Base-by-base conservation (phyloP, 1,140 invertebrate genomes). In the Listronotus oregonensis region DNA sequence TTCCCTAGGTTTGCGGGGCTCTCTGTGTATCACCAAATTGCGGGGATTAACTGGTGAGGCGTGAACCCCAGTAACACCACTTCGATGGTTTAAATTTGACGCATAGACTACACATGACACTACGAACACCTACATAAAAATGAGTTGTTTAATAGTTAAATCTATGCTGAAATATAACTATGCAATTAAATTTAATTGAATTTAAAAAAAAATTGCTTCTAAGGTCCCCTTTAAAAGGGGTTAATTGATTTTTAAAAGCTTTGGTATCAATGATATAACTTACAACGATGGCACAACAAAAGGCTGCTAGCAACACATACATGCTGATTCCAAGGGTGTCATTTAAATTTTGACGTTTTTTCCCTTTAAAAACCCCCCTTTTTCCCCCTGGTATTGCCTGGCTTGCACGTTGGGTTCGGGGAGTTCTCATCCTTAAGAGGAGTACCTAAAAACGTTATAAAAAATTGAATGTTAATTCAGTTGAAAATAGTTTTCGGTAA, bases 81-180 rank as follows among this genome's bases (percentile, higher is more conserved):
- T 27, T 7, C 76, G 72, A 14, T 80, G 75, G 73, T 90, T 89
- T 73, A 92, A 87, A 64, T 91, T 90, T 27, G 90, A 92, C 17
- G 95, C 94, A 77, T 97, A 98, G 4, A 98, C 94, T 46, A 96
- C 91, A 79, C 95, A 98, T 10, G 94, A 96, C 14, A 95, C 91
- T 17, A 97, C 90, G 80, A 98, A 97, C 6, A 97, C 87, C 83
- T 85, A 27, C 21, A 5, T 27, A 27, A 27, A 27, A 27, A 27
- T 27, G 5, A 27, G 21, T 3, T 27, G 21, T 1, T 6, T 3
- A 12, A 3, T 51, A 32, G 1, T 40, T 12, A 39, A n/a, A n/a
- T n/a, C n/a, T n/a, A n/a, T n/a, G n/a, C n/a, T n/a, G n/a, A n/a
- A n/a, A n/a, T n/a, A n/a, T n/a, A n/a, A n/a, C n/a, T n/a, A n/a